Conservation (phyloP, 2,113 vertebrate species). For the Phrynocephalus versicolor region DNA sequence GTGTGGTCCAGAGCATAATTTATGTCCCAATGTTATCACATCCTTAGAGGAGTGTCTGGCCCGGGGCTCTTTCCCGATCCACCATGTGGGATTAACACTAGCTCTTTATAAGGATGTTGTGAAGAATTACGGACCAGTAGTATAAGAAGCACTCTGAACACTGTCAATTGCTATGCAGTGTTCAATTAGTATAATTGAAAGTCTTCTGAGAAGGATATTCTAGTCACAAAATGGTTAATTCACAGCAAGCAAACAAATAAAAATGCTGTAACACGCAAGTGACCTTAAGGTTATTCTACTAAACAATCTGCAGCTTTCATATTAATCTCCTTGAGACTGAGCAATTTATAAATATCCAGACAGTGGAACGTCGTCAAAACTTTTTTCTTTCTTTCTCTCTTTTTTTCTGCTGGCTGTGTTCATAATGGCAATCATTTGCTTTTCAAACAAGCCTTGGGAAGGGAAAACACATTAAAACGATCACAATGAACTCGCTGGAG, state of each 20-base stretch:
- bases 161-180: neutral
- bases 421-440: slow-evolving; percentile 61
- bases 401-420: slow-evolving; percentile 52
- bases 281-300: slow-evolving; percentile 14
- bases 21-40: too few relatives aligned
- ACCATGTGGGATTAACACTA: neutral
- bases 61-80: neutral
- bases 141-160: neutral
- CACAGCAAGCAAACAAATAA: slow-evolving; percentile 15
- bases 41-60: neutral
- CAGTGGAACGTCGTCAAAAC: slow-evolving; percentile 46
- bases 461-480: slow-evolving; percentile 64
- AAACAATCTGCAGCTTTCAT: slow-evolving; percentile 50
- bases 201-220: neutral
- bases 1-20: too few relatives aligned
- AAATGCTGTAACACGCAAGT: neutral
- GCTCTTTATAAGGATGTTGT: neutral
- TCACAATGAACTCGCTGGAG: slow-evolving; percentile 67
- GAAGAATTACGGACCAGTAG: neutral
- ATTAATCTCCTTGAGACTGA: slow-evolving; percentile 49
- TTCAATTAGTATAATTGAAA: slow-evolving; percentile 24
- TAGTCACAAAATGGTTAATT: slow-evolving; percentile 53
- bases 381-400: slow-evolving; percentile 20
- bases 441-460: slow-evolving; percentile 64
- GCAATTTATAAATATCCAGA: slow-evolving; percentile 68